A percentile compares a stretch with the other conserved stretches of the same genome.
These are phyloP conservation scores for Pogonomyrmex barbatus DNA, from an alignment of 1,140 invertebrate genomes.

Conservation along the genomic window DNA sequence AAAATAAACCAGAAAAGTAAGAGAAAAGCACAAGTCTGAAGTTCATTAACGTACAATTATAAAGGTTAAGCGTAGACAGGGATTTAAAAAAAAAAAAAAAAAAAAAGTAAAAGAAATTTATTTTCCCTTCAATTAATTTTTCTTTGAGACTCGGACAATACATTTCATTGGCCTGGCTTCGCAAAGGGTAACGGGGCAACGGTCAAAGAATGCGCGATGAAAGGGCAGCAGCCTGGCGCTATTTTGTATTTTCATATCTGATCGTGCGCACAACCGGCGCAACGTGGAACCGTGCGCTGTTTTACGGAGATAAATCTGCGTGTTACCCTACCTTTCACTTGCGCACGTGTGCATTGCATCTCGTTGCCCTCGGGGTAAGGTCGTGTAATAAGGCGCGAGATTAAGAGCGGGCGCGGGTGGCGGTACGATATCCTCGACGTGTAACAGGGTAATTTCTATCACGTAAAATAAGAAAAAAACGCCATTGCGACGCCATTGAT, in stretches of 20 bases:
- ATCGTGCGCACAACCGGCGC: conserved; percentile 41
- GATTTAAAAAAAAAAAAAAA: not conserved
- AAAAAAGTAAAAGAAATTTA: not conserved
- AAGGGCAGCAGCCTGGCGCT: conserved; percentile 64
- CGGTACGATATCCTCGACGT: conserved; percentile 27
- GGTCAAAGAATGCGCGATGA: conserved; percentile 55
- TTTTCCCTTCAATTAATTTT: not conserved
- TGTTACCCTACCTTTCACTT: conserved; percentile 81
- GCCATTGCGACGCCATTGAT: not conserved
- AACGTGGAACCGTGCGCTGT: conserved; percentile 24
- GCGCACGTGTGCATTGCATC: conserved; percentile 70
- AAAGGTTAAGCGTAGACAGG: not conserved
- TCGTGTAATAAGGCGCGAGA: conserved; percentile 54
- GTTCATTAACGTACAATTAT: not conserved
- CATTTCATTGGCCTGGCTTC: not conserved
- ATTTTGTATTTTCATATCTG: conserved; percentile 69
- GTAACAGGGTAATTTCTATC: conserved; percentile 52
- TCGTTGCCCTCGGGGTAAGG: conserved; percentile 66
- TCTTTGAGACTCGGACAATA: not conserved
- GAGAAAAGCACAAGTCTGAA: not conserved
- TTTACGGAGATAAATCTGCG: conserved; percentile 64
- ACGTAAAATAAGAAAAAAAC: not conserved
- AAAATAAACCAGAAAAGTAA: too few species aligned
- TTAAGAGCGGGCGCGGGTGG: conserved; percentile 38
- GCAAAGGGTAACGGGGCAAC: conserved; percentile 49